Conservation (phyloP, 2,888 invertebrate genomes). For the Notocelia uddmanniana region DNA sequence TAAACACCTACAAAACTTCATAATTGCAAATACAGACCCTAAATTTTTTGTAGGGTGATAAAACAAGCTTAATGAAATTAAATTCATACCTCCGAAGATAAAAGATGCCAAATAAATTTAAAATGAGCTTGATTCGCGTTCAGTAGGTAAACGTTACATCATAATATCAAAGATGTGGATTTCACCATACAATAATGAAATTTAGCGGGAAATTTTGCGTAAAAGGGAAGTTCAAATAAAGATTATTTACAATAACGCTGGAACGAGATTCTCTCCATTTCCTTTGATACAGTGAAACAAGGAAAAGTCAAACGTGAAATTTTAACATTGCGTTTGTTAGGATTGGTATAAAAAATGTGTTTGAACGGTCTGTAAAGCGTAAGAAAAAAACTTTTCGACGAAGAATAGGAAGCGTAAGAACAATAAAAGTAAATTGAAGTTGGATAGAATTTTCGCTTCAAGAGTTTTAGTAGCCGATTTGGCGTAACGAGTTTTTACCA, state of each 20-base stretch:
- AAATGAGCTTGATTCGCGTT: slow-evolving; percentile 35
- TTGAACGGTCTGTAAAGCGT: slow-evolving; percentile 70
- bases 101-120: slow-evolving; percentile 35
- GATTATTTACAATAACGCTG: slow-evolving; percentile 47
- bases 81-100: slow-evolving; percentile 24
- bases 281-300: slow-evolving; percentile 67
- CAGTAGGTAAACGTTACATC: slow-evolving; percentile 37
- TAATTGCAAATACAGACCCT: neutral
- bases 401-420: slow-evolving; percentile 77
- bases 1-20: neutral
- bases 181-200: slow-evolving; percentile 44
- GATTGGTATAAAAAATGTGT: slow-evolving; percentile 75
- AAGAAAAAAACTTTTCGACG: slow-evolving; percentile 69
- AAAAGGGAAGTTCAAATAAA: slow-evolving; percentile 45
- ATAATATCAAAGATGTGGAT: slow-evolving; percentile 38
- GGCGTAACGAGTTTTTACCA: slow-evolving; percentile 84
- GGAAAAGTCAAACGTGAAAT: slow-evolving; percentile 66
- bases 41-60: slow-evolving; percentile 12
- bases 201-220: slow-evolving; percentile 40
- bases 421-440: slow-evolving; percentile 85
- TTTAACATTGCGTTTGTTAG: slow-evolving; percentile 68
- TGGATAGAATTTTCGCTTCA: slow-evolving; percentile 84
- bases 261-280: slow-evolving; percentile 59
- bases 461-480: slow-evolving; percentile 84
- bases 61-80: slow-evolving; percentile 34